Percentiles rank a stretch among this genome's conserved stretches.
phyloP scores from a whole-genome alignment of 2,797 vertebrate species.

The Silurus aristotelis region DNA sequence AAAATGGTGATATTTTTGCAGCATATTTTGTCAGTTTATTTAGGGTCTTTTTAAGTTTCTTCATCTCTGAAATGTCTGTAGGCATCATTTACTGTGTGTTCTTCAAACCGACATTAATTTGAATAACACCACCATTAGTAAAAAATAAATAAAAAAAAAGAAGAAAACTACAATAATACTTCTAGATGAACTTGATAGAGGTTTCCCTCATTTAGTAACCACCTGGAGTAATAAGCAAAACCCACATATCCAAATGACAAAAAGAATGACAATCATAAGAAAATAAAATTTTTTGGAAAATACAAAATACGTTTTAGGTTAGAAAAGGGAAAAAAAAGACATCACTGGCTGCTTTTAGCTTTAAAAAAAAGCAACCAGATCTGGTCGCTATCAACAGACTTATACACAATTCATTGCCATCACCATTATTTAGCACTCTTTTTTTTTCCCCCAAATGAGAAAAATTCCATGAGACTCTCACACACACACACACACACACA shows the following conservation, averaged over 20 bases:
- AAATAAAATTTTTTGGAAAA: not conserved
- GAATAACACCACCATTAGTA: not conserved
- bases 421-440: no score
- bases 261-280: not conserved
- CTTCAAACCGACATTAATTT: not conserved
- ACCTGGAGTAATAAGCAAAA: not conserved
- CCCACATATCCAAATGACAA: not conserved
- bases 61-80: not conserved
- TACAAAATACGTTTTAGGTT: not conserved
- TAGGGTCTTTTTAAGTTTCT: not conserved
- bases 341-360: not conserved
- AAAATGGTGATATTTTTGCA: not conserved
- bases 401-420: not conserved
- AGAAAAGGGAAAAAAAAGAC: not conserved
- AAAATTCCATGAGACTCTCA: not conserved
- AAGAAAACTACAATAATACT: not conserved
- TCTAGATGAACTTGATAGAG: not conserved
- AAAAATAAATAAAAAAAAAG: not conserved
- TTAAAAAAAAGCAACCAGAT: not conserved
- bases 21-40: not conserved
- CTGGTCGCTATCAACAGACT: not conserved
- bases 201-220: not conserved
- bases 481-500: no score
- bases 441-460: not conserved
- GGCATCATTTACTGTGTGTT: not conserved